Evolutionary conservation across 2,888 invertebrate species (phyloP), one percentile per base, ranked within the genome.

Genomic region (Napeogenes inachia): DNA sequence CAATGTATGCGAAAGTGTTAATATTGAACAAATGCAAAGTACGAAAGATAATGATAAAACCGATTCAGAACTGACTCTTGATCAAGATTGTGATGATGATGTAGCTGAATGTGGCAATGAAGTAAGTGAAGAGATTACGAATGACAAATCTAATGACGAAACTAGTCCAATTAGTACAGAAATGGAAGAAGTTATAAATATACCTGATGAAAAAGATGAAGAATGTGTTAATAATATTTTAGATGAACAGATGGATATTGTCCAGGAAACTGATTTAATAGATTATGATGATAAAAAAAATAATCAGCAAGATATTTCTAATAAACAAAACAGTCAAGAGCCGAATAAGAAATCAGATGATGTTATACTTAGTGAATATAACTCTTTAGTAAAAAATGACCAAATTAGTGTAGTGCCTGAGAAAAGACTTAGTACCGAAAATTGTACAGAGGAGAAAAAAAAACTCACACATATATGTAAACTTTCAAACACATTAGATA

Each of bases 401-500:
- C 8, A 30, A 21, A 21, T 50, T 10, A 50, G 50, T 30, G 5
- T 30, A 30, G 30, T 21, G 3, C 50, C 50, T 10, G 50, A 47
- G n/a, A 13, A 3, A 13, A 33, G 5, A 6, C 2, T 54, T 21
- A 30, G 3, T 53, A 54, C 13, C 47, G 53, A 64, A 57, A 62
- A 35, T 10, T 53, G 13, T 30, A 56, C 63, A 45, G 56, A 59
- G 56, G 63, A 68, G 55, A 56, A 63, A 45, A 71, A 64, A 68
- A 70, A 68, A 45, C 64, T 72, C 54, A 71, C 76, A 56, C 59
- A 75, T 56, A 69, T 82, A 58, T 79, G 79, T 67, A 87, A 82
- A 69, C 71, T 87, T 53, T 84, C 84, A 13, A 86, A 88, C 66
- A 87, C 81, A 21, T 74, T 89, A 63, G 79, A 89, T 69, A 87